Base-by-base conservation (phyloP, 92 coral and sea anemone genomes). In the Virgularia gustaviana region DNA sequence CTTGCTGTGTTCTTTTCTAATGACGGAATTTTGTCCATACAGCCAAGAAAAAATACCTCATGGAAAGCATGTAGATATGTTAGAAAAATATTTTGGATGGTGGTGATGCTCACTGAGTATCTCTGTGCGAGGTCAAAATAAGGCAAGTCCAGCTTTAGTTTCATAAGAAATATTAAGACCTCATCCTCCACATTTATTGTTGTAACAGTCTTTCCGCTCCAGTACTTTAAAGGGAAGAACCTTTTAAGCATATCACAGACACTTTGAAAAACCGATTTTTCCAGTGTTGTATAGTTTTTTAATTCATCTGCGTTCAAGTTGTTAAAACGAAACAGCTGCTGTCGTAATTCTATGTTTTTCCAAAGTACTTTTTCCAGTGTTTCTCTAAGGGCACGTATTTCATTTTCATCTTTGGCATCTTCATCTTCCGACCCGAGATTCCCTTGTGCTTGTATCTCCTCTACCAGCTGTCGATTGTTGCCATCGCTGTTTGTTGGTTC, bases 51-150 rank as follows among this genome's bases (percentile, higher is more conserved):
- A 63, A 64, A 36, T 36, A 64, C 42, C 53, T 37, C 72, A 64
- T 64, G 72, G 34, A 64, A 41, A 2, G 53, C 52, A 37, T 64
- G 72, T 18, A 64, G 29, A 23, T 64, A 64, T 4, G 33, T 64
- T 7, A 64, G 51, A 41, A 64, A 64, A 0, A 64, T 64, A 30
- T 64, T 64, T 25, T 64, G 72, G 4, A 64, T 64, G 35, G 28
- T 87, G 13, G 78, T n/a, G n/a, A n/a, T n/a, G 70, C 88, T 87
- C 31, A 85, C 81, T 8, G 73, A 59, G 57, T 79, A 87, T 11
- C 85, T 49, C 43, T 73, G 72, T 22, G 81, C 86, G 9, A 84
- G 61, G 56, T 83, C 83, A 32, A 76, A 78, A 25, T 85, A 79
- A 1, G 88, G 81, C 22, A 72, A 72, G 31, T 76, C 77, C 20